Evolutionary conservation across 2,888 invertebrate genomes (phyloP).

Genomic region (Hipparchia semele): DNA sequence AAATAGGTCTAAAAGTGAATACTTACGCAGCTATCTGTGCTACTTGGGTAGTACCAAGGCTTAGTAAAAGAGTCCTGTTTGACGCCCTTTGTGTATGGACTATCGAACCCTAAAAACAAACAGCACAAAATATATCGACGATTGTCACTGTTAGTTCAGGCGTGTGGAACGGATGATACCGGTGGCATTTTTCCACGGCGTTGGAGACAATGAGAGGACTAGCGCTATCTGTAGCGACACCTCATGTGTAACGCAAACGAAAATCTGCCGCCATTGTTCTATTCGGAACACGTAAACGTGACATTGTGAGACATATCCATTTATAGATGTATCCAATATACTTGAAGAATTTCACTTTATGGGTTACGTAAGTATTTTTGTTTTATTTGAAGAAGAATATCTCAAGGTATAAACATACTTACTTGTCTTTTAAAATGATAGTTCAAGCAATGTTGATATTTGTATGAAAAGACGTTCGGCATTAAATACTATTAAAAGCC

Average conservation of each 20-base stretch:
- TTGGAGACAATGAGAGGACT: slow-evolving; percentile 2
- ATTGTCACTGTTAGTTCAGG: slow-evolving; percentile 18
- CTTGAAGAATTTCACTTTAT: no score
- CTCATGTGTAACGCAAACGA: slow-evolving; percentile 4
- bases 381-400: slow-evolving; percentile 4
- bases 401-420: background rate
- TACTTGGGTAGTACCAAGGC: no score
- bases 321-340: background rate
- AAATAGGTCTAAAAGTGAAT: no score
- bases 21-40: no score
- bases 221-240: slow-evolving; percentile 11
- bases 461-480: background rate
- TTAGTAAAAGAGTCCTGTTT: no score
- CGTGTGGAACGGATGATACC: slow-evolving; percentile 16
- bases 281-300: slow-evolving; percentile 1
- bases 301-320: background rate
- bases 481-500: slow-evolving; percentile 3
- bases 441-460: background rate
- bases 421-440: background rate
- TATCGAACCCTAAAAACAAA: background rate
- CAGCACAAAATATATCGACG: background rate
- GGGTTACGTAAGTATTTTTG: background rate
- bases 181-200: slow-evolving; percentile 15
- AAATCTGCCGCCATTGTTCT: background rate
- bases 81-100: no score